Conservation (phyloP, 2,888 invertebrate genomes). For the Choristoneura rosaceana region DNA sequence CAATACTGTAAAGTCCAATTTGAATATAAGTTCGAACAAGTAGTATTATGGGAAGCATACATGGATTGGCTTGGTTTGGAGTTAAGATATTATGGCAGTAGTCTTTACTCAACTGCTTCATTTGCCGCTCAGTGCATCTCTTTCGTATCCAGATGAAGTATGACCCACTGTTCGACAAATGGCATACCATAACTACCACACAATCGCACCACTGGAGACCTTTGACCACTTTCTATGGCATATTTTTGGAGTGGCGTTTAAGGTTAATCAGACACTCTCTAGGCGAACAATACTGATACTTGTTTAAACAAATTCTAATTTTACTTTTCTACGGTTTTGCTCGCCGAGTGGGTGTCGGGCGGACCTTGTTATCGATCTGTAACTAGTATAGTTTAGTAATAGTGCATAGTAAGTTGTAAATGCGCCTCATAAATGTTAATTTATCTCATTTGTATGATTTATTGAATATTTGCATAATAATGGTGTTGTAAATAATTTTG, state of each 20-base stretch:
- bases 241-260: slow-evolving; percentile 34
- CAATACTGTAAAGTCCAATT: not conserved
- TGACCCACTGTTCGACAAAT: not conserved
- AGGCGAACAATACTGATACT: slow-evolving; percentile 14
- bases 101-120: not conserved
- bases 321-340: slow-evolving; percentile 14
- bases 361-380: slow-evolving; percentile 75
- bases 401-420: slow-evolving; percentile 70
- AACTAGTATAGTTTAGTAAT: slow-evolving; percentile 63
- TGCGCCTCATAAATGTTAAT: slow-evolving; percentile 74
- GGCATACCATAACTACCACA: not conserved
- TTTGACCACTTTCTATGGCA: not conserved
- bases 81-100: not conserved
- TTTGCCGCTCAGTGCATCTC: not conserved
- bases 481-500: slow-evolving; percentile 83
- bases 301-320: not conserved
- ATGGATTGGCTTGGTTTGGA: not conserved
- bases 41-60: not conserved
- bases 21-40: not conserved
- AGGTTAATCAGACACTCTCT: slow-evolving; percentile 13
- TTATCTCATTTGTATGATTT: slow-evolving; percentile 80
- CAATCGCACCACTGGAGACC: not conserved
- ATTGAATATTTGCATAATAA: slow-evolving; percentile 81
- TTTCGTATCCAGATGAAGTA: not conserved
- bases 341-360: slow-evolving; percentile 50